These are phyloP conservation scores for Congeria kusceri DNA, from an alignment of 2,888 invertebrate genomes.

Conservation along the genomic window DNA sequence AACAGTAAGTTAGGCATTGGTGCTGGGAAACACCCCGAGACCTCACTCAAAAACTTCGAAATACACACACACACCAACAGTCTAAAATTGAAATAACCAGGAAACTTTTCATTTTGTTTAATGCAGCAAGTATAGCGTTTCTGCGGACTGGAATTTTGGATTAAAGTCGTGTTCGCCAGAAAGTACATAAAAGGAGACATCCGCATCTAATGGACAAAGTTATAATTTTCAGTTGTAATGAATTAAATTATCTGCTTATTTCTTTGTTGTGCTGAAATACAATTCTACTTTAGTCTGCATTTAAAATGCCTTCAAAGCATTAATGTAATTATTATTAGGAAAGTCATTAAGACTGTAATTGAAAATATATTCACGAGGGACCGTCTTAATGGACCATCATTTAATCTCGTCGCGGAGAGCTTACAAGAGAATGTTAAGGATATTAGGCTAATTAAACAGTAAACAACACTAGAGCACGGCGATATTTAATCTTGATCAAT, in stretches of 20 bases:
- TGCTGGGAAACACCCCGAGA: no score
- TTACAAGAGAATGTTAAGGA: conserved; percentile 30
- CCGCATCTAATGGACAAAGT: no score
- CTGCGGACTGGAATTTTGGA: no score
- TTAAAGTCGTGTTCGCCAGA: no score
- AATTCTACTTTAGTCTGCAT: conserved; percentile 38
- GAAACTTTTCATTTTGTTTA: no score
- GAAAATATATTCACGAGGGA: conserved; percentile 41
- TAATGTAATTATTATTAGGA: conserved; percentile 52
- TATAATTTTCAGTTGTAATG: no score
- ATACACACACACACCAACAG: no score
- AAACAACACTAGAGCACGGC: conserved; percentile 40
- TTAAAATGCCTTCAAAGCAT: conserved; percentile 24
- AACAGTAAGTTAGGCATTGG: no score
- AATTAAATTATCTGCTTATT: neutral
- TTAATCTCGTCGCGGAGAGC: conserved; percentile 39
- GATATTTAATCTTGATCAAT: conserved; percentile 62
- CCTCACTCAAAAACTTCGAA: no score
- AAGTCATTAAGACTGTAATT: conserved; percentile 54
- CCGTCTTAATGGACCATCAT: conserved; percentile 47
- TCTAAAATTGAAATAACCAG: no score
- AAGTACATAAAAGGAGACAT: no score
- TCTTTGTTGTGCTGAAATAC: conserved; percentile 14
- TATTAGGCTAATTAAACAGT: conserved; percentile 51
- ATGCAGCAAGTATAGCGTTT: no score